phyloP scores from a whole-genome alignment of 2,797 vertebrate genomes.

The Platalea minor region DNA sequence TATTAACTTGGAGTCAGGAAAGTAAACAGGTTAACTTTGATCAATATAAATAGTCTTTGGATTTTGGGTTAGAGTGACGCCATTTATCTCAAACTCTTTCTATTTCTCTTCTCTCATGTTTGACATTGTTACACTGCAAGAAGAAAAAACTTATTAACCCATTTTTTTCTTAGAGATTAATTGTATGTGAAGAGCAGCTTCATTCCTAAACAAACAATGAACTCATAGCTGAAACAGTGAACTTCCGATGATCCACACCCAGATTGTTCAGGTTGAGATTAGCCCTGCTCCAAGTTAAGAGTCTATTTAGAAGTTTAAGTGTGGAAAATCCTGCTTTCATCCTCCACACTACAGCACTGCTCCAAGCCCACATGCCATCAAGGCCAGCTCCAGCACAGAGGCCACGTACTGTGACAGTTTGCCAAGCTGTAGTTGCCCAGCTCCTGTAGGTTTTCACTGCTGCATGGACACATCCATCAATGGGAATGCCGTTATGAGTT shows the following conservation, averaged over 20 bases:
- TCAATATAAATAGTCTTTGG: conserved; percentile 33
- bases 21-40: conserved; percentile 48
- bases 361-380: background rate
- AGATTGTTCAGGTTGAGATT: background rate
- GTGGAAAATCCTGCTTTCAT: background rate
- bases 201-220: background rate
- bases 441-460: background rate
- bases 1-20: conserved; percentile 39
- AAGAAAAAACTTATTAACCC: background rate
- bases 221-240: background rate
- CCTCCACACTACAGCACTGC: background rate
- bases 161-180: background rate
- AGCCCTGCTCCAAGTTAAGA: background rate
- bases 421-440: background rate
- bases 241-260: background rate
- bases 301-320: background rate
- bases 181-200: conserved; percentile 9
- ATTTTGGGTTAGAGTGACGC: background rate
- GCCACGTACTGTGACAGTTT: background rate
- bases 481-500: background rate
- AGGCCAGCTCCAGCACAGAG: background rate
- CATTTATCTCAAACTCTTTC: background rate
- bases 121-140: background rate
- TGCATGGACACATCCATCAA: background rate
- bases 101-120: background rate